phyloP scores from a whole-genome alignment of 2,113 vertebrate genomes.

The Casuarius casuarius region DNA sequence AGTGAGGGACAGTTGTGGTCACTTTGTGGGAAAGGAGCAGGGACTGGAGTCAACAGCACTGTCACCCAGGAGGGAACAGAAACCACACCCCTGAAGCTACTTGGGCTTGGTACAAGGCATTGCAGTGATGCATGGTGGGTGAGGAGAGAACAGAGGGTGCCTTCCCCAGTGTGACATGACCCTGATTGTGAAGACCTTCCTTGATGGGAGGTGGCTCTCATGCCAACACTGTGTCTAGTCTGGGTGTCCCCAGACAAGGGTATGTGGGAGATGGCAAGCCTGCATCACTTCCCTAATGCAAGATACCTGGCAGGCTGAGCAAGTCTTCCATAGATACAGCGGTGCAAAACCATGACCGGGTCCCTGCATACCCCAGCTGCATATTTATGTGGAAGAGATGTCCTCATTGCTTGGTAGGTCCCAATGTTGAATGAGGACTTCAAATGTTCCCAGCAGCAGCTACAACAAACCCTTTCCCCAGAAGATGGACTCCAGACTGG shows the following conservation, averaged over 20 bases:
- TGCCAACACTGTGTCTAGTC: neutral
- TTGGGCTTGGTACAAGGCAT: neutral
- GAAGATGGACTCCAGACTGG: too few relatives aligned
- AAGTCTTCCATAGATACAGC: neutral
- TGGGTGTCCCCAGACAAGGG: neutral
- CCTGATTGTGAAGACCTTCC: neutral
- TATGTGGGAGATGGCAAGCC: neutral
- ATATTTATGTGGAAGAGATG: rapidly evolving
- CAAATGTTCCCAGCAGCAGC: neutral
- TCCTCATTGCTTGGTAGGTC: neutral
- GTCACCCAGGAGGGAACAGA: neutral
- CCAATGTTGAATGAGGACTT: neutral
- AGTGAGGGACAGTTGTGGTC: neutral
- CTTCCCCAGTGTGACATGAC: too few relatives aligned
- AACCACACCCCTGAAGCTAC: neutral
- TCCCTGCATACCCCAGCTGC: neutral
- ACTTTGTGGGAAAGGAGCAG: neutral
- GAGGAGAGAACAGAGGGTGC: neutral
- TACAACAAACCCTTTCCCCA: neutral
- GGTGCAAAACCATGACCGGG: rapidly evolving
- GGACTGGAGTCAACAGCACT: neutral
- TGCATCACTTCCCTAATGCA: neutral
- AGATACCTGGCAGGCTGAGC: neutral
- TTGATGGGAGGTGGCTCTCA: neutral
- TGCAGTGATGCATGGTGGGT: neutral